These are phyloP conservation scores for Ditylenchus weischeri DNA, from an alignment of 2,888 invertebrate species.

Conservation along the genomic window DNA sequence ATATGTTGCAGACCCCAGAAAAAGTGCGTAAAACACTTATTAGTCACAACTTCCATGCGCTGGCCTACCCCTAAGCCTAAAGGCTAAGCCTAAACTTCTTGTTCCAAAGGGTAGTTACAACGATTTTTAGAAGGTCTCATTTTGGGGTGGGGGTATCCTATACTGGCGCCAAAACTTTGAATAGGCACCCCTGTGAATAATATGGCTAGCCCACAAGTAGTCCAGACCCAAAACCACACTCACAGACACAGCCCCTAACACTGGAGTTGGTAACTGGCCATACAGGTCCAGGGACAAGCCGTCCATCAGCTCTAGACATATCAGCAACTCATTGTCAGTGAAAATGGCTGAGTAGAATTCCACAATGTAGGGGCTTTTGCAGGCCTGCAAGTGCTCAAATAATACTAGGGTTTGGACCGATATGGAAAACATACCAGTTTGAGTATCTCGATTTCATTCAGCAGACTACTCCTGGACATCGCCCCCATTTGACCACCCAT, in stretches of 20 bases:
- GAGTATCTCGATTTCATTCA: conserved; percentile 29
- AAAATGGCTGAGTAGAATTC: conserved; percentile 35
- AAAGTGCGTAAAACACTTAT: no score
- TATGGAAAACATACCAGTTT: conserved; percentile 18
- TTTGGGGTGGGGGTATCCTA: no score
- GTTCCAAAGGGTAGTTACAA: no score
- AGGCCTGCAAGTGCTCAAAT: conserved; percentile 13
- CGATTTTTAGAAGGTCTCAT: no score
- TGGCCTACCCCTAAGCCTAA: no score
- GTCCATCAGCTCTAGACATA: conserved; percentile 39
- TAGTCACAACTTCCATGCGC: no score
- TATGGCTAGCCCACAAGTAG: conserved; percentile 32
- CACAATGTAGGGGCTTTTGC: conserved; percentile 34
- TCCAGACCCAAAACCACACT: conserved; percentile 31
- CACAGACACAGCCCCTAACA: conserved; percentile 25
- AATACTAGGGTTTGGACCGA: not conserved
- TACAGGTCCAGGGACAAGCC: conserved; percentile 38
- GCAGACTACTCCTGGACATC: conserved; percentile 12
- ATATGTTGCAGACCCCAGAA: no score
- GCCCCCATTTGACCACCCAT: conserved; percentile 27
- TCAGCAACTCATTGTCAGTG: conserved; percentile 29
- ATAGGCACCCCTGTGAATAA: conserved; percentile 37
- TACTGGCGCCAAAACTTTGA: no score
- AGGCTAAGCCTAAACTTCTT: no score
- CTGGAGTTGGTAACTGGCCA: conserved; percentile 29